Base-by-base conservation (phyloP, 2,888 invertebrate genomes). In the Dusona sp. region DNA sequence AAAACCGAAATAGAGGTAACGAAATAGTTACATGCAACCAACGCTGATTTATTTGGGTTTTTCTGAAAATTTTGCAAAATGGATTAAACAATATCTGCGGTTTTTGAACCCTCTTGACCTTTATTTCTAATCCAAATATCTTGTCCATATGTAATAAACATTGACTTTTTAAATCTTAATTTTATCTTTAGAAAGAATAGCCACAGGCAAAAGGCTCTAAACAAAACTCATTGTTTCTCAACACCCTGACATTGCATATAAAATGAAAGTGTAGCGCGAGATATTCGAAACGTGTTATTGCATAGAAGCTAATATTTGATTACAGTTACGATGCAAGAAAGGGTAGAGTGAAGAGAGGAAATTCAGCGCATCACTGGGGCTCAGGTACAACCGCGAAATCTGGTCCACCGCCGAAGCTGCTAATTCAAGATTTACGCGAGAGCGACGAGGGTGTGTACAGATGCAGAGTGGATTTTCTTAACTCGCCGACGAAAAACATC, bases 381-480 rank as follows among this genome's bases (percentile, higher is more conserved):
- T 94, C 94, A 48, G 93, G 96, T 77, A 96, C 96, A 45, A 95
- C 94, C 90, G 96, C 96, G 92, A 94, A 95, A 81, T 94, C 95
- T 38, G 95, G 95, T 64, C 94, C 95, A 54, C 96, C 96, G 0
- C 96, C 96, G 0, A 95, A 95, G 89, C 94, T 96, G 89, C 90
- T 91, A 74, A 92, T 93, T 65, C 92, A 92, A 82, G 92, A 94
- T 82, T 89, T 94, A 9, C 92, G 90, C 13, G 92, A 94, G 86
- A 92, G 88, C 88, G 97, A 97, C 93, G 97, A 96, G 92, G 97
- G 97, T 68, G 95, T 96, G 87, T 97, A 97, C 93, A 95, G 97
- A 87, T 97, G 97, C 94, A 95, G 97, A 83, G 97, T 97, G 83
- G 97, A 97, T 93, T 97, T 97, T 93, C 95, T 96, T 84, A 96